Conservation (phyloP, 1,140 invertebrate genomes). For the Monomorium pharaonis region DNA sequence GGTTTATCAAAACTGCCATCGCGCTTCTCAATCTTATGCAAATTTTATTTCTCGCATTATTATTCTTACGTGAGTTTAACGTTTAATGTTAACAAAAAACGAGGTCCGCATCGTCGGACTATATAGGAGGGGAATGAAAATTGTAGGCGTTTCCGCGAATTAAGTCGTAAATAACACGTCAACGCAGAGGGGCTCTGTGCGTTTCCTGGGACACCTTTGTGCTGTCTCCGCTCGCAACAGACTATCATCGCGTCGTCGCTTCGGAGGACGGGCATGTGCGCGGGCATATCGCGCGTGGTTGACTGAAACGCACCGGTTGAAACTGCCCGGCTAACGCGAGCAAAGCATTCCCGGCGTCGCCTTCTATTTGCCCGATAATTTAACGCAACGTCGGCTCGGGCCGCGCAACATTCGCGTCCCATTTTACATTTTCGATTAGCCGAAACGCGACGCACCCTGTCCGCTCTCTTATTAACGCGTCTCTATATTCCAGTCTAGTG, state of each 20-base stretch:
- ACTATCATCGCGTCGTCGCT: constrained; percentile 35
- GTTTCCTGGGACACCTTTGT: constrained; percentile 37
- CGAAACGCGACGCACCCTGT: constrained; percentile 61
- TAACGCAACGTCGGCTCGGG: constrained; percentile 62
- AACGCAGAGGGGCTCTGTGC: constrained; percentile 8
- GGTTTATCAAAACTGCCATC: neutral
- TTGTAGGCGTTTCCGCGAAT: constrained; percentile 35
- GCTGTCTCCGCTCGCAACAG: constrained; percentile 26
- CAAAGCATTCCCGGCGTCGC: constrained; percentile 58
- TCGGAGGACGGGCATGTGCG: neutral
- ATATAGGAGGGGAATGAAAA: neutral
- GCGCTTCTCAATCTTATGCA: neutral
- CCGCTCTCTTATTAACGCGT: constrained; percentile 65
- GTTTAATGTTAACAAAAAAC: neutral
- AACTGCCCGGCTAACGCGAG: constrained; percentile 41
- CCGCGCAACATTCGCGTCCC: constrained; percentile 52
- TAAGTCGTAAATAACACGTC: constrained; percentile 35
- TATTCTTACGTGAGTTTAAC: neutral
- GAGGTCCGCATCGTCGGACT: neutral
- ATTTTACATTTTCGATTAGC: constrained; percentile 72
- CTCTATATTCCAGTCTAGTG: constrained; percentile 56
- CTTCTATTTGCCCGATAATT: constrained; percentile 69
- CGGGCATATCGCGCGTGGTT: constrained; percentile 21
- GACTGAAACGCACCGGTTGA: constrained; percentile 35
- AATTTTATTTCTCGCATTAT: neutral